phyloP scores from a whole-genome alignment of 2,888 invertebrate species.

The Barypeithes pellucidus region DNA sequence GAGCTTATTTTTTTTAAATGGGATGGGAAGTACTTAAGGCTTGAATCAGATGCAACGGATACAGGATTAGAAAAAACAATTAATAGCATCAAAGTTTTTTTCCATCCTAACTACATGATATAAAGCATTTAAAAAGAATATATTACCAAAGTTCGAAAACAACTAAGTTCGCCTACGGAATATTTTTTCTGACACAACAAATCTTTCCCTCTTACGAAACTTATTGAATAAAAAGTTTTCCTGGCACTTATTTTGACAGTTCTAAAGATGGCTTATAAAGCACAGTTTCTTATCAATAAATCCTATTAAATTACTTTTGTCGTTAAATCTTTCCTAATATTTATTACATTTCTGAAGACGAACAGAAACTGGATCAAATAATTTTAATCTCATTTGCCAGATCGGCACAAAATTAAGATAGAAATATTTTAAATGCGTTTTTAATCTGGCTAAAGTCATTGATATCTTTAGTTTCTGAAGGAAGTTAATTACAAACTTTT shows the following conservation, averaged over 20 bases:
- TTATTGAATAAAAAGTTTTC: conserved; percentile 20
- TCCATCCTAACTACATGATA: not conserved
- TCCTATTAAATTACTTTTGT: not conserved
- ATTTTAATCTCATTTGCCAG: too few relatives aligned
- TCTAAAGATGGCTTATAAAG: conserved; percentile 16
- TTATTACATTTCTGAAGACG: not conserved
- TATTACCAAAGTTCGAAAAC: not conserved
- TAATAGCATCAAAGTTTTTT: too few relatives aligned
- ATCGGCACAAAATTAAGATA: too few relatives aligned
- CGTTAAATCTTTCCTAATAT: conserved; percentile 1
- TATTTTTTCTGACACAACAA: conserved; percentile 20
- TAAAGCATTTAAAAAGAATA: not conserved
- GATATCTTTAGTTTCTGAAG: too few relatives aligned
- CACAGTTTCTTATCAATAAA: conserved; percentile 14
- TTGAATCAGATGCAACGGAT: too few relatives aligned
- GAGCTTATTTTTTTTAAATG: too few relatives aligned
- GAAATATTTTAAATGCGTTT: too few relatives aligned
- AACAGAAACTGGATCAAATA: not conserved
- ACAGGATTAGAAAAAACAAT: too few relatives aligned
- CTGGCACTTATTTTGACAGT: conserved; percentile 12
- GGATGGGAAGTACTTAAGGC: too few relatives aligned
- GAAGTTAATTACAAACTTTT: too few relatives aligned
- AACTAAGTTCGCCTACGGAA: conserved; percentile 8
- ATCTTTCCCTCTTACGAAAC: conserved; percentile 9
- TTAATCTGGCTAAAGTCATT: too few relatives aligned